These are phyloP conservation scores for Microctonus aethiopoides DNA, from an alignment of 2,888 invertebrate species.

Conservation along the genomic window DNA sequence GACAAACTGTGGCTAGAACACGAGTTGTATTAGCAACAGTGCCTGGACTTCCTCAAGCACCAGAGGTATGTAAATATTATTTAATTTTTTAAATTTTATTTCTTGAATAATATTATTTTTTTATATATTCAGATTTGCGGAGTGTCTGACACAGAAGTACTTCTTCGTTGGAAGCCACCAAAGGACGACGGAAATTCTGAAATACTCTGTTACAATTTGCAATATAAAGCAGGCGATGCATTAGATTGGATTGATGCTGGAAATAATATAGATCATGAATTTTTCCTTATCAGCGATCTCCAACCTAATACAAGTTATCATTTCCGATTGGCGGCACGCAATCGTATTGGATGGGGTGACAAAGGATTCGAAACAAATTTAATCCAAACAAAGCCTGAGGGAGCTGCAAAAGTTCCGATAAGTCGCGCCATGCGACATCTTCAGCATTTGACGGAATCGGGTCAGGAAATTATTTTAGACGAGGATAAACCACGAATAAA, in stretches of 20 bases:
- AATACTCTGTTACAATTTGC: slow-evolving; percentile 89
- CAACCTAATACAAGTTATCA: slow-evolving; percentile 84
- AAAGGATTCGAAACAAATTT: slow-evolving; percentile 85
- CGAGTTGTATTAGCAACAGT: slow-evolving; percentile 81
- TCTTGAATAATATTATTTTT: slow-evolving; percentile 12
- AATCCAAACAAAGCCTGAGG: slow-evolving; percentile 76
- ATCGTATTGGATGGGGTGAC: slow-evolving; percentile 94
- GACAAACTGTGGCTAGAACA: slow-evolving; percentile 82
- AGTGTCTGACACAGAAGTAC: slow-evolving; percentile 85
- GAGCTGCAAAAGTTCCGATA: slow-evolving; percentile 80
- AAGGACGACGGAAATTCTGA: slow-evolving; percentile 91
- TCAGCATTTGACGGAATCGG: slow-evolving; percentile 87
- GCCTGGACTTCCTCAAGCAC: slow-evolving; percentile 92
- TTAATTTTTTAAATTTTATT: slow-evolving; percentile 63
- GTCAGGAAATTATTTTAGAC: slow-evolving; percentile 75
- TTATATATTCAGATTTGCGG: slow-evolving; percentile 67
- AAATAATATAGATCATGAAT: slow-evolving; percentile 93
- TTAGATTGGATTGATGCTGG: slow-evolving; percentile 88
- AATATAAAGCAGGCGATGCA: slow-evolving; percentile 80
- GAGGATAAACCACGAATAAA: slow-evolving; percentile 75
- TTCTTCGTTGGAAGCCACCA: slow-evolving; percentile 93
- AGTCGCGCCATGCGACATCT: slow-evolving; percentile 86
- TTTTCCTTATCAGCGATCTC: slow-evolving; percentile 85
- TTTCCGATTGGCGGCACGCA: slow-evolving; percentile 88
- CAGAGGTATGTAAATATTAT: slow-evolving; percentile 68